Evolutionary conservation across 2,797 vertebrate genomes (phyloP).

Genomic region (Hoplostethus mediterraneus): DNA sequence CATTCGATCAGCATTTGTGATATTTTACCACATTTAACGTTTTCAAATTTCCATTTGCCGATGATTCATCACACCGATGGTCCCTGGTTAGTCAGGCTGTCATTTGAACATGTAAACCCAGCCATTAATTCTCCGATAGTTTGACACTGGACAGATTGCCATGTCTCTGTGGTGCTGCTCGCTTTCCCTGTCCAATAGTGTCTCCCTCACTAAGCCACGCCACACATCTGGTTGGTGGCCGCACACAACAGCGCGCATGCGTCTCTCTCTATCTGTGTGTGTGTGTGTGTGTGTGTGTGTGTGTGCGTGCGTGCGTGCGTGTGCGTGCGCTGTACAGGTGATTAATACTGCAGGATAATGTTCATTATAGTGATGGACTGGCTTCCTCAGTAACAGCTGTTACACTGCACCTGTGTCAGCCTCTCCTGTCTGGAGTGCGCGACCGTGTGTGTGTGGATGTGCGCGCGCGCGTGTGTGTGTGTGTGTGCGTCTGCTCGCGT

Average conservation of each 20-base stretch:
- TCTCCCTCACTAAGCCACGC: slow-evolving; percentile 58
- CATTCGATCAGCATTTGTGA: background rate
- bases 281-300: slow-evolving; percentile 27
- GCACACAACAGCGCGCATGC: slow-evolving; percentile 34
- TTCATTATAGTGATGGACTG: slow-evolving; percentile 84
- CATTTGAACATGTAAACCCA: slow-evolving; percentile 30
- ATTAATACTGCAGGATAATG: slow-evolving; percentile 78
- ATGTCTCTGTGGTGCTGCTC: slow-evolving; percentile 49
- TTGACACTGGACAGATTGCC: slow-evolving; percentile 59
- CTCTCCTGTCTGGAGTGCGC: slow-evolving; percentile 50
- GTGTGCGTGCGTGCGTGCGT: slow-evolving; percentile 25
- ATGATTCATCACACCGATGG: slow-evolving; percentile 14
- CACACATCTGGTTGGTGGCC: slow-evolving; percentile 69
- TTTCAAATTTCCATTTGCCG: no score
- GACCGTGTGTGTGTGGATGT: slow-evolving; percentile 33
- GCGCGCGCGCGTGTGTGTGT: slow-evolving; percentile 38
- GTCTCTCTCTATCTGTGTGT: background rate
- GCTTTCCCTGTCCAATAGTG: slow-evolving; percentile 53
- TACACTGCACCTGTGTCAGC: slow-evolving; percentile 73
- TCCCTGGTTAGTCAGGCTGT: slow-evolving; percentile 10
- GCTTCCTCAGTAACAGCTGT: slow-evolving; percentile 82
- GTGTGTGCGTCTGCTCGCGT: slow-evolving; percentile 30
- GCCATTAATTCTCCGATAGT: slow-evolving; percentile 57
- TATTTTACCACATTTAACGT: background rate
- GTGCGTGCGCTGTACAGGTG: slow-evolving; percentile 59